phyloP scores from a whole-genome alignment of 2,113 vertebrate genomes.

The Aphelocoma coerulescens region DNA sequence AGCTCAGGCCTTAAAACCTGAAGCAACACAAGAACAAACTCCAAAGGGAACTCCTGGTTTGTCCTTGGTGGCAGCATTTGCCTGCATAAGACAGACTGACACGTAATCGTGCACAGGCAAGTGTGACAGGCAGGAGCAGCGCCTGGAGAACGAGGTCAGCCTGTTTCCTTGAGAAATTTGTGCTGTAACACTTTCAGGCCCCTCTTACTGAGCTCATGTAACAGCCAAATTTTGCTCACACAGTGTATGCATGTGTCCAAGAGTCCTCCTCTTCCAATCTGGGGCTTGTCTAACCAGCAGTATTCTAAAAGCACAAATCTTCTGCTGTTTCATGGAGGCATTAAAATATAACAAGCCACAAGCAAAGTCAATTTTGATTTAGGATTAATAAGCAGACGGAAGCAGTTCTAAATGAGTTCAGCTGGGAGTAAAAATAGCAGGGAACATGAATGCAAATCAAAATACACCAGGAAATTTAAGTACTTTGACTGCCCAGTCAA shows the following conservation, averaged over 20 bases:
- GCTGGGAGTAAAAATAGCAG: constrained; percentile 44
- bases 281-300: not conserved
- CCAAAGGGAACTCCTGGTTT: not conserved
- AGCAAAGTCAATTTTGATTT: not conserved
- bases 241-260: accelerated
- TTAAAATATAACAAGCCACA: not conserved
- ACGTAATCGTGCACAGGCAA: not conserved
- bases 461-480: constrained; percentile 17
- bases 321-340: not conserved
- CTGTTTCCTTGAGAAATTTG: not conserved
- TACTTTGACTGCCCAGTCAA: constrained; percentile 35
- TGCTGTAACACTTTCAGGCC: not conserved
- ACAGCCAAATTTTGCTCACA: not conserved
- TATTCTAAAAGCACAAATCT: not conserved
- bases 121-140: not conserved
- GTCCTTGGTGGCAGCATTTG: not conserved
- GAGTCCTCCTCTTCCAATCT: not conserved
- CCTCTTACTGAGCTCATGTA: not conserved
- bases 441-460: constrained; percentile 40
- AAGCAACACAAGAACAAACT: not conserved
- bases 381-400: constrained; percentile 23
- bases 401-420: not conserved
- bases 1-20: not conserved
- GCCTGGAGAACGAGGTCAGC: not conserved
- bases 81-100: not conserved